Conservation (phyloP, 1,140 invertebrate genomes). For the Holotrichia oblita region DNA sequence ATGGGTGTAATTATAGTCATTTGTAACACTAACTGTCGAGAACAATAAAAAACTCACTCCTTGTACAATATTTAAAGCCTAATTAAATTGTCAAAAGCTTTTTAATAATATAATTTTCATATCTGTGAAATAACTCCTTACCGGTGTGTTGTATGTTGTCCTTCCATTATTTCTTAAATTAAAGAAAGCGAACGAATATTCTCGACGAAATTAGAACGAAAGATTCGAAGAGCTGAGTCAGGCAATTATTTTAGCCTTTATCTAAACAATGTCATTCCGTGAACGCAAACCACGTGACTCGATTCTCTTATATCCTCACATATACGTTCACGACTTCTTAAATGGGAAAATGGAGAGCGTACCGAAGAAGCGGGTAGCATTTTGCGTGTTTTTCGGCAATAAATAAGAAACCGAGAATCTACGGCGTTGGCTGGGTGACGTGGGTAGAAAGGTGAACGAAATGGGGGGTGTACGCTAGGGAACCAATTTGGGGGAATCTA, state of each 20-base stretch:
- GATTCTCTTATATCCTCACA: constrained; percentile 14
- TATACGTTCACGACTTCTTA: constrained; percentile 28
- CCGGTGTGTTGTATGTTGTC: background rate
- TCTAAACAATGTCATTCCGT: constrained; percentile 23
- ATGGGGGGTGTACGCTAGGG: background rate
- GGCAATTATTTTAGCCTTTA: constrained; percentile 26
- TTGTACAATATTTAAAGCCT: too few species aligned
- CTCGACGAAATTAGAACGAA: constrained; percentile 12
- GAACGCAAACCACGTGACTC: constrained; percentile 29
- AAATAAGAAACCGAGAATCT: constrained; percentile 20
- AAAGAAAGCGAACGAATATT: background rate
- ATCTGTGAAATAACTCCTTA: too few species aligned
- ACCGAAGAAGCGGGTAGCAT: constrained; percentile 6
- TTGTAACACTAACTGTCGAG: too few species aligned
- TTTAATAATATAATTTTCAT: too few species aligned
- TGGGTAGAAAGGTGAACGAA: constrained; percentile 30
- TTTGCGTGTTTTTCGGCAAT: constrained; percentile 19
- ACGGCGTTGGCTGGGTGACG: constrained; percentile 13
- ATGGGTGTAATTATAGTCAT: too few species aligned
- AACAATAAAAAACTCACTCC: too few species aligned
- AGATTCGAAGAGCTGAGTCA: background rate
- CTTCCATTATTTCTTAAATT: constrained; percentile 17
- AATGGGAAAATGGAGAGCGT: constrained; percentile 23
- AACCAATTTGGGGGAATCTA: background rate
- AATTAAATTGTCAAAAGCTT: too few species aligned